These are phyloP conservation scores for Sarcophaga carnaria DNA, from an alignment of 2,888 invertebrate species.

Conservation along the genomic window DNA sequence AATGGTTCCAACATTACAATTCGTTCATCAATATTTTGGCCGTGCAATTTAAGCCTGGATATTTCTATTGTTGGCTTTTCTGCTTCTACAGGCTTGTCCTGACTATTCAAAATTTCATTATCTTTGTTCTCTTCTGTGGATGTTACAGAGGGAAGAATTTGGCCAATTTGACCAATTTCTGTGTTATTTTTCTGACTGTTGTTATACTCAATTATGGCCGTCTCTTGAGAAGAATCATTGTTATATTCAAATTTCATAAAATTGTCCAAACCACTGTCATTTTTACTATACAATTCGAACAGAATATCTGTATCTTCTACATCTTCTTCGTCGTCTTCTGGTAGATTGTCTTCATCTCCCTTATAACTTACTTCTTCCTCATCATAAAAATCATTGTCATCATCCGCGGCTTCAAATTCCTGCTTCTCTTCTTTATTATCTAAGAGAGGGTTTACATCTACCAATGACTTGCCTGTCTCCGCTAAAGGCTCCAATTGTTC, in stretches of 20 bases:
- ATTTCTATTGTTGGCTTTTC: constrained; percentile 32
- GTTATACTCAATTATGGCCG: neutral
- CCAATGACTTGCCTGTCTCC: neutral
- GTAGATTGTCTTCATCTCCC: constrained; percentile 22
- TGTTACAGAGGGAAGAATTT: neutral
- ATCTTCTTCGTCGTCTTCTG: constrained; percentile 49
- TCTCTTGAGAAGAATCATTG: neutral
- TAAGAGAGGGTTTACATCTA: neutral
- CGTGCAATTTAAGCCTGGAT: constrained; percentile 29
- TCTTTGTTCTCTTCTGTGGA: too few species aligned
- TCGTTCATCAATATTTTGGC: neutral
- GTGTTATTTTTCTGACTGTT: neutral
- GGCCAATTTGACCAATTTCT: neutral
- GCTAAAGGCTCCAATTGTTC: neutral
- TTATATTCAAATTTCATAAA: constrained; percentile 35
- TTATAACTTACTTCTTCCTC: constrained; percentile 19
- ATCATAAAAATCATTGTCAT: constrained; percentile 1
- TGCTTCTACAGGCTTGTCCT: neutral
- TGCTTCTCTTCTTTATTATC: constrained; percentile 7
- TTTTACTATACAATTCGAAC: constrained; percentile 57
- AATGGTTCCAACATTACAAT: constrained; percentile 22
- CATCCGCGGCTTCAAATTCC: constrained; percentile 2
- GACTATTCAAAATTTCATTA: too few species aligned
- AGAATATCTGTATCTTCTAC: constrained; percentile 55
- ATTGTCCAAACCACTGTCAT: constrained; percentile 48